Percentiles rank a stretch among this genome's conserved stretches.
phyloP scores from a whole-genome alignment of 2,888 invertebrate genomes.

The Xestoiulus laeticollis region DNA sequence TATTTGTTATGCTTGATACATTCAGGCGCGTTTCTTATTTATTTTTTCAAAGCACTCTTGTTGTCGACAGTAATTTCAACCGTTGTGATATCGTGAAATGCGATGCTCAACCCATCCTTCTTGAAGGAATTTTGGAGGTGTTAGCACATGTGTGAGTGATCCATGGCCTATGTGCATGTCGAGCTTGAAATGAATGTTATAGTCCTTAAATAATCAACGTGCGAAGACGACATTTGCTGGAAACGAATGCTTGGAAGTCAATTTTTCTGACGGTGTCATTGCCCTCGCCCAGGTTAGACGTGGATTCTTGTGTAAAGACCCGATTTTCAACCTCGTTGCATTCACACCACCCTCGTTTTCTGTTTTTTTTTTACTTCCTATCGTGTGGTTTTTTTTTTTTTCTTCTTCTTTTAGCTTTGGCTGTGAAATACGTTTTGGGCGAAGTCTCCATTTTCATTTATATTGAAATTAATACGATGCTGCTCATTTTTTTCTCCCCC shows the following conservation, averaged over 20 bases:
- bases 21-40: too few relatives aligned
- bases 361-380: conserved; percentile 3
- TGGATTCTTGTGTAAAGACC: background rate
- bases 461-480: conserved; percentile 31
- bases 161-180: background rate
- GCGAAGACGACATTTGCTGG: conserved; percentile 38
- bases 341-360: background rate
- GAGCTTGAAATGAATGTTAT: background rate
- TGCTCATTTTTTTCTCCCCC: background rate
- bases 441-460: conserved; percentile 27
- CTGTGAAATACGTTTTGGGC: background rate
- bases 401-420: background rate
- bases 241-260: conserved; percentile 36
- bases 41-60: background rate
- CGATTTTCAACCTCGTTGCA: background rate
- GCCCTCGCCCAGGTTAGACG: conserved; percentile 30
- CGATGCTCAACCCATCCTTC: background rate
- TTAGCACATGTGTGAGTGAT: background rate
- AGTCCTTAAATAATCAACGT: conserved; percentile 25
- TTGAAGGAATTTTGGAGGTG: background rate
- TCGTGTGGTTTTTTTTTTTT: background rate
- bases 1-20: too few relatives aligned
- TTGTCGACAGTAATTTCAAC: background rate
- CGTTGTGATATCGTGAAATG: background rate
- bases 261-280: conserved; percentile 27